Evolutionary conservation across 2,797 vertebrate genomes (phyloP).

Genomic region (Phoebastria nigripes): DNA sequence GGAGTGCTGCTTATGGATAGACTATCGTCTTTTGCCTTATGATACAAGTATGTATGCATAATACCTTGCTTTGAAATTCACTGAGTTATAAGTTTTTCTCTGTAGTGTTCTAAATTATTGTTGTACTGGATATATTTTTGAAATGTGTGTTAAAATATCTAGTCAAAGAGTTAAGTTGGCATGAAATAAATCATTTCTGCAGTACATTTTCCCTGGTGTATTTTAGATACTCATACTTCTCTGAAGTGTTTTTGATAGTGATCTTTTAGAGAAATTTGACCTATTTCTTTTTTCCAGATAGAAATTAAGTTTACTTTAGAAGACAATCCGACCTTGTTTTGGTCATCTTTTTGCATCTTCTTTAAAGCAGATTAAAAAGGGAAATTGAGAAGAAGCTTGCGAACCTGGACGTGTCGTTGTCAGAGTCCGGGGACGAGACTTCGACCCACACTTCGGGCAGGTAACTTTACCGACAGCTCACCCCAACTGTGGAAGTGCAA

Average conservation of each 20-base stretch:
- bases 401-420: rapidly evolving
- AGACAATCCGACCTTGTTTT: not conserved
- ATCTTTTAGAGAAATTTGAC: not conserved
- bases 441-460: rapidly evolving
- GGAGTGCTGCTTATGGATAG: constrained; percentile 61
- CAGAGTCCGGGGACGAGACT: not conserved
- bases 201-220: constrained; percentile 16
- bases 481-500: rapidly evolving
- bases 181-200: constrained; percentile 75
- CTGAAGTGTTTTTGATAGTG: not conserved
- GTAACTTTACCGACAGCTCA: not conserved
- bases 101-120: constrained; percentile 72
- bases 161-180: constrained; percentile 64
- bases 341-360: not conserved
- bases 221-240: not conserved
- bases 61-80: constrained; percentile 58
- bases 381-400: not conserved
- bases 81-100: constrained; percentile 30
- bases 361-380: not conserved
- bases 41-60: constrained; percentile 37
- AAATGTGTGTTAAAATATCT: constrained; percentile 61
- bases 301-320: not conserved
- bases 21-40: constrained; percentile 58
- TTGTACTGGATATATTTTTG: constrained; percentile 65
- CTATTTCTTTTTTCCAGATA: not conserved